Base-by-base conservation (phyloP, 1,140 invertebrate genomes). In the Dendroctonus valens region DNA sequence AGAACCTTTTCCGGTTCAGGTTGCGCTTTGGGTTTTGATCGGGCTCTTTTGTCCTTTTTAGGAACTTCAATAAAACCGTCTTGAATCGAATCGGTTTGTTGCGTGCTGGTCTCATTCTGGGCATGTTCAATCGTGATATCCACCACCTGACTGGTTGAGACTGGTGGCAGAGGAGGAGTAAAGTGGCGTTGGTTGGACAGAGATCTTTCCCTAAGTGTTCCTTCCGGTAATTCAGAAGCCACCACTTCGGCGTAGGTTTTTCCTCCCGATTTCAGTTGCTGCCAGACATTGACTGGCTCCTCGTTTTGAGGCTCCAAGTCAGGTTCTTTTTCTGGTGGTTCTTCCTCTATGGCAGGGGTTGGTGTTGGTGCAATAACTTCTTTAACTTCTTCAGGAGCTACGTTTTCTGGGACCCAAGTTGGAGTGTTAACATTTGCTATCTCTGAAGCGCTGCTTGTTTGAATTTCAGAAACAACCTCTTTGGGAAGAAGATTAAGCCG, bases 201-300 rank as follows among this genome's bases (percentile, higher is more conserved):
- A 40, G 63, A 65, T 38, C 63, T 50, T 42, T 65, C 63, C 38
- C 63, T 50, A 8, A 57, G 42, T 5, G 49, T 50, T 68, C 55
- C 42, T 63, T 63, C 68, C 52, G 65, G 58, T 44, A 67, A 5
- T n/a, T 64, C 61, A 37, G 80, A 81, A 14, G 83, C 81, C 9
- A 85, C 78, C 9, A 86, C 81, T 76, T 83, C 81, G 41, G 84
- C 85, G 64, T 86, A 86, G 5, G 85, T 85, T 78, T 85, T 86
- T 41, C 81, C 80, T 26, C 70, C 71, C 58, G 66, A 49, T 52
- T 80, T 61, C 9, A 83, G 78, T 59, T 74, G 67, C 50, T 79
- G 70, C 83, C 82, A 84, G 42, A 65, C 63, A 52, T 65, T 65
- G 4, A 44, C 15, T 6, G 62, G 41, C n/a, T 65, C 53, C 41